Evolutionary conservation across 37 sponge, comb jelly and placozoan species (phyloP).

Genomic region (Chondrilla cf. caribensis): DNA sequence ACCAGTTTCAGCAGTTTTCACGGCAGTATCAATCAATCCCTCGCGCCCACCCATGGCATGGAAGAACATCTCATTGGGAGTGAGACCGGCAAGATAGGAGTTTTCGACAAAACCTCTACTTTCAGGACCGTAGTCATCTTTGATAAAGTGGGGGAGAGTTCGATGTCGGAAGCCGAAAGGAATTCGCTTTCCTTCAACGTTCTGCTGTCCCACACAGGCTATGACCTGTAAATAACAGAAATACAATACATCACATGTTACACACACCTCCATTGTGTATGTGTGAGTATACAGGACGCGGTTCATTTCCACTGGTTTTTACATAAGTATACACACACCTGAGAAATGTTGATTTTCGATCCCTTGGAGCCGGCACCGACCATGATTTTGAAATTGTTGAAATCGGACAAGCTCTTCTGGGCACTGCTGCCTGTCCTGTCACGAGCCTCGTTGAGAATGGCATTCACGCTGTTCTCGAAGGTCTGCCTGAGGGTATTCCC

Average conservation of each 20-base stretch:
- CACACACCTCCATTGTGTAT: background rate
- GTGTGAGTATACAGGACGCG: background rate
- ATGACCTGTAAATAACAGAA: too few species aligned
- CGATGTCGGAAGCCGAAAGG: slow-evolving; percentile 98
- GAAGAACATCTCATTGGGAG: slow-evolving; percentile 99
- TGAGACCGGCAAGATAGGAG: slow-evolving; percentile 98
- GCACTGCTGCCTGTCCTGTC: slow-evolving; percentile 97
- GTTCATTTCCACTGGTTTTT: background rate
- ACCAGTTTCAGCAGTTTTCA: slow-evolving; percentile 98
- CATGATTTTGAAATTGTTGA: slow-evolving; percentile 99
- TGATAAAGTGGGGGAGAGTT: slow-evolving; percentile 99
- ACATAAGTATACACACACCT: slow-evolving; percentile 68
- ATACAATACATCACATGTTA: background rate
- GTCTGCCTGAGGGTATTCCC: slow-evolving; percentile 99
- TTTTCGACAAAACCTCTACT: slow-evolving; percentile 99
- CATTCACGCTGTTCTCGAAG: slow-evolving; percentile 99
- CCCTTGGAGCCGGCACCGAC: slow-evolving; percentile 99
- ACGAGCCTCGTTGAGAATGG: slow-evolving; percentile 95
- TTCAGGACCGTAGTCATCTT: slow-evolving; percentile 99
- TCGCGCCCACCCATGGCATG: slow-evolving; percentile 99
- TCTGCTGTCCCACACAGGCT: slow-evolving; percentile 99
- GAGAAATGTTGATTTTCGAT: slow-evolving; percentile 99
- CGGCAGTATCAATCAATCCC: slow-evolving; percentile 99
- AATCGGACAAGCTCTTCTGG: slow-evolving; percentile 90
- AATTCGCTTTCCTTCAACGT: slow-evolving; percentile 99